Evolutionary conservation across 2,797 vertebrate species (phyloP), one percentile per base, ranked within the genome.

Genomic region (Sternarchorhynchus goeldii): DNA sequence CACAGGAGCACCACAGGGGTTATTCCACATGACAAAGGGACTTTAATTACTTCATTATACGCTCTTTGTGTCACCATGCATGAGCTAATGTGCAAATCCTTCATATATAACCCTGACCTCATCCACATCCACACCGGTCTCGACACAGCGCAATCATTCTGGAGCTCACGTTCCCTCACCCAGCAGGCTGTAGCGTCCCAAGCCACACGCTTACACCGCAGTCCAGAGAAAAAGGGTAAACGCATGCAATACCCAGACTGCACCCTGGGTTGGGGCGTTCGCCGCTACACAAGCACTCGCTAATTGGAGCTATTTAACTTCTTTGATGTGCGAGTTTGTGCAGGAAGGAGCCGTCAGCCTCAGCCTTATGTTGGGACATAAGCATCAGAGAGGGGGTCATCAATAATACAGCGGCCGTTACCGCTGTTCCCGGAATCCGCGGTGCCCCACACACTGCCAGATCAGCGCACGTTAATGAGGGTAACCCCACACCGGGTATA

Each of bases 21-120:
- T 80, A 80, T 85, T 82, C 77, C 72, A 68, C 82, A 85, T 78
- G 71, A 83, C 84, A 82, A 82, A 83, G 75, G 83, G 80, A 82
- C 80, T 82, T 78, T 85, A 85, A 85, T 85, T 83, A 85, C 82
- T 77, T 83, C 63, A 85, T 83, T 83, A 81, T 78, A 58, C 73
- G 78, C 72, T 83, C 80, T 78, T 77, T 82, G 76, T 83, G 78
- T 80, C 60, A 66, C 82, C 18, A 32, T 29, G 57, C 41, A 72
- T 62, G 68, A 77, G 69, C 58, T 79, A 82, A 76, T 75, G 72
- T 73, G 53, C 78, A 75, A 80, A 64, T 80, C 74, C 68, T 73
- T 85, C 80, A 76, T 62, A 80, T 57, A 72, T 70, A 79, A 81
- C 65, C 65, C 68, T 69, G 68, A 76, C 75, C 65, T 71, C n/a